Base-by-base conservation (phyloP, 1,140 invertebrate species). In the Papilio machaon region DNA sequence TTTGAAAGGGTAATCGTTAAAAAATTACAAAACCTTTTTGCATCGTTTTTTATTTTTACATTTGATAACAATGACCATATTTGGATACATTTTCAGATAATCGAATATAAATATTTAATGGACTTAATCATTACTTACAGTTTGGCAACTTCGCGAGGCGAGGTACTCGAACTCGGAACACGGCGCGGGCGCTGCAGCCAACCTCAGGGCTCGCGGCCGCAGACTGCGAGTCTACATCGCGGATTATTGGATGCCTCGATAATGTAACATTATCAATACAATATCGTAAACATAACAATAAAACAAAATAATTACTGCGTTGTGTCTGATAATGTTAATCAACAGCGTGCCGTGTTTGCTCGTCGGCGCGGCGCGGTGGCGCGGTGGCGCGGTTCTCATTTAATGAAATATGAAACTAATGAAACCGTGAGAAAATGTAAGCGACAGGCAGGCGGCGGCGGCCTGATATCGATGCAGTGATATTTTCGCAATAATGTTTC, bases 401-500 rank as follows among this genome's bases (percentile, higher is more conserved):
- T 70, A 38, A 38, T 77, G 30, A 77, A 58, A 77, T 77, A 38
- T 35, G 52, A 58, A 58, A 17, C 67, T 73, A 73, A 83, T n/a
- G 67, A 38, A 67, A 80, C 78, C 85, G 84, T 85, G 85, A 85
- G 85, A 86, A 82, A 82, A 77, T 79, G 58, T 67, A 35, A 13
- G 6, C 58, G 47, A n/a, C 73, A 30, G 64, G 67, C 85, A 87
- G 80, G 76, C 85, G 85, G 73, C 79, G 49, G 81, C 79, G 58
- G 80, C 8, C 77, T 77, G 85, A 85, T 85, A 86, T 79, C 82
- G 81, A 46, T 43, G 49, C 81, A 84, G 77, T 84, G 81, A 83
- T 85, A 83, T 89, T 86, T 90, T 89, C 84, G 87, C 88, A 88
- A 87, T 87, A 85, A 79, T 78, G 73, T 85, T 78, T 54, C 81